Base-by-base conservation (phyloP, 1,140 invertebrate species). In the Drosophila sp. region DNA sequence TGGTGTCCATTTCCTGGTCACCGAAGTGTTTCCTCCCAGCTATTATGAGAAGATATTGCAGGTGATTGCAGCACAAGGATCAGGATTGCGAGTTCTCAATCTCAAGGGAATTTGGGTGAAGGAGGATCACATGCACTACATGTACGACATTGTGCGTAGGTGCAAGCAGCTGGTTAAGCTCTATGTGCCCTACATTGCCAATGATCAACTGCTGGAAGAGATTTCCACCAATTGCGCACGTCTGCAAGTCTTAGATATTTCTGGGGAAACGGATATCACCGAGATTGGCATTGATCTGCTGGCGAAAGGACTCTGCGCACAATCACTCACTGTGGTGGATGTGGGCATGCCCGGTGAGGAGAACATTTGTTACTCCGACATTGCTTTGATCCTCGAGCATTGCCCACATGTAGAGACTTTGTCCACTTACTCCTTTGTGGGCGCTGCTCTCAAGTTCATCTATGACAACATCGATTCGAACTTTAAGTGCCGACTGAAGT, bases 51-150 rank as follows among this genome's bases (percentile, higher is more conserved):
- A 94, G 90, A 94, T 95, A 72, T 87, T 95, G 69, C 92, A 94
- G 90, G 92, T 94, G 50, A 94, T 95, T 72, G 92, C 92, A 1
- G 93, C 93, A 21, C 93, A 94, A 89, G 94, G 94, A 7, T 92
- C 92, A 2, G 93, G 94, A 36, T 46, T 95, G 72, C 93, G 94
- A 46, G 93, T 94, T 25, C 91, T 95, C 16, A 94, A 95, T 92
- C 92, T 95, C 59, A 94, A 95, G 93, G 94, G 95, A 18, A 93
- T 95, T 36, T 95, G 95, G 95, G 94, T 95, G 18, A 93, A 94
- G 90, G 94, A 95, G 58, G 94, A 95, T 54, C 93, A 94, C 70
- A 93, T 94, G 72, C 86, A 93, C 48, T 92, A 94, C n/a, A 92
- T 95, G 90, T 94, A 93, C 63, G 91, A 94, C 3, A 90, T 95